A percentile compares a stretch with the other conserved stretches of the same genome.
Evolutionary conservation across 2,888 invertebrate genomes (phyloP).

Genomic region (Notocelia uddmanniana): DNA sequence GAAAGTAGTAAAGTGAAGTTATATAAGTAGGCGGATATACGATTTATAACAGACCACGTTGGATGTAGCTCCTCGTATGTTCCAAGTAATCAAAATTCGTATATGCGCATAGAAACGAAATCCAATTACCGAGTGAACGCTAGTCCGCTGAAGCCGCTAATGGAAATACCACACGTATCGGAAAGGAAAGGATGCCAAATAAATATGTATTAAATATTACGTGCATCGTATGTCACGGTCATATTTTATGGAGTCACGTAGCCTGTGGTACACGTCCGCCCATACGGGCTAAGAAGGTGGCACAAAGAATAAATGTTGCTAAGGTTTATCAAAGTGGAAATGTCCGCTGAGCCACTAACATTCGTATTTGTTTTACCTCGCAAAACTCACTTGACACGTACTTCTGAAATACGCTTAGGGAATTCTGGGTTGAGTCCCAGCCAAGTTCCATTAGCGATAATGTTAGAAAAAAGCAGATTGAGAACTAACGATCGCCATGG

Average conservation of each 20-base stretch:
- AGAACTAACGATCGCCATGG: not conserved
- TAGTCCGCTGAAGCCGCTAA: constrained; percentile 54
- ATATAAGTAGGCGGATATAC: not conserved
- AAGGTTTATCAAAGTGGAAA: constrained; percentile 33
- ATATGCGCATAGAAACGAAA: constrained; percentile 61
- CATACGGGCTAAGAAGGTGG: constrained; percentile 11
- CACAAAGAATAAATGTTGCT: constrained; percentile 24
- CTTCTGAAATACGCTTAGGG: constrained; percentile 1
- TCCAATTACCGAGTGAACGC: constrained; percentile 68
- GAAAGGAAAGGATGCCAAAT: constrained; percentile 68
- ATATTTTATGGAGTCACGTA: constrained; percentile 48
- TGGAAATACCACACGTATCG: constrained; percentile 59
- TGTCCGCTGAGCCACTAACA: constrained; percentile 8
- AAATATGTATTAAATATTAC: constrained; percentile 82
- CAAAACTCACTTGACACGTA: constrained; percentile 19
- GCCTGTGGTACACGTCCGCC: constrained; percentile 28
- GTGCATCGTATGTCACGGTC: constrained; percentile 56
- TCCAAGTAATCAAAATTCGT: constrained; percentile 28
- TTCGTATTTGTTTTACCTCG: constrained; percentile 19
- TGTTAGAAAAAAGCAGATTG: not conserved
- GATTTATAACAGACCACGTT: not conserved
- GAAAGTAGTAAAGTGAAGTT: not conserved
- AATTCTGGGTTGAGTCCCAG: not conserved
- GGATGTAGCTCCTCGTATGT: not conserved
- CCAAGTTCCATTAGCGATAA: not conserved